These are phyloP conservation scores for Gambusia affinis DNA, from an alignment of 2,113 vertebrate species.

Conservation along the genomic window DNA sequence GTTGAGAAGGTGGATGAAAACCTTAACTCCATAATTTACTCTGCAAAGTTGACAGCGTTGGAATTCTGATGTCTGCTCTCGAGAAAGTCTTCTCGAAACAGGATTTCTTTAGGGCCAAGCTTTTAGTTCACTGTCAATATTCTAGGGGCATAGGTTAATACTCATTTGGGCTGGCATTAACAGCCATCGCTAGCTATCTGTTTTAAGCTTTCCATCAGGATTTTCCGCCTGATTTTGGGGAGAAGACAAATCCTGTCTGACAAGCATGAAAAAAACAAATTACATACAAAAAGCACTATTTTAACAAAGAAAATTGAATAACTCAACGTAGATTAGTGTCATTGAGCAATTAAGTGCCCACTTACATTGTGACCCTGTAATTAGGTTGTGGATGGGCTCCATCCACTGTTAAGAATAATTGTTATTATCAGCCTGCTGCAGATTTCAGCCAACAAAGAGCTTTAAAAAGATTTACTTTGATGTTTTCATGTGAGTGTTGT, in stretches of 20 bases:
- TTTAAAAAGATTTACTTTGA: slow-evolving; percentile 69
- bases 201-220: slow-evolving; percentile 50
- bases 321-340: slow-evolving; percentile 59
- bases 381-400: slow-evolving; percentile 55
- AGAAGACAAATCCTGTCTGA: slow-evolving; percentile 45
- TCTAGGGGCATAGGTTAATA: slow-evolving; percentile 13
- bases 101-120: slow-evolving; percentile 7
- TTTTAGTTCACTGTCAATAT: slow-evolving; percentile 6
- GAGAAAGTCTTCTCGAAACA: slow-evolving; percentile 2
- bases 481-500: slow-evolving; percentile 63
- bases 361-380: slow-evolving; percentile 61
- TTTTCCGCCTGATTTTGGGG: slow-evolving; percentile 39
- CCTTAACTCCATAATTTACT: neutral
- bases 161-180: slow-evolving; percentile 41
- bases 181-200: slow-evolving; percentile 36
- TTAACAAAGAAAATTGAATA: slow-evolving; percentile 39
- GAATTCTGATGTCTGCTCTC: neutral
- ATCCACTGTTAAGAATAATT: slow-evolving; percentile 68
- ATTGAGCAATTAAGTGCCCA: slow-evolving; percentile 51
- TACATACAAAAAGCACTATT: slow-evolving; percentile 48
- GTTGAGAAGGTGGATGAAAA: slow-evolving; percentile 10
- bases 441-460: slow-evolving; percentile 65
- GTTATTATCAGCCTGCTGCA: slow-evolving; percentile 56
- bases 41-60: neutral
- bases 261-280: slow-evolving; percentile 50